Base-by-base conservation (phyloP, 2,113 vertebrate species). In the Podocnemis expansa region DNA sequence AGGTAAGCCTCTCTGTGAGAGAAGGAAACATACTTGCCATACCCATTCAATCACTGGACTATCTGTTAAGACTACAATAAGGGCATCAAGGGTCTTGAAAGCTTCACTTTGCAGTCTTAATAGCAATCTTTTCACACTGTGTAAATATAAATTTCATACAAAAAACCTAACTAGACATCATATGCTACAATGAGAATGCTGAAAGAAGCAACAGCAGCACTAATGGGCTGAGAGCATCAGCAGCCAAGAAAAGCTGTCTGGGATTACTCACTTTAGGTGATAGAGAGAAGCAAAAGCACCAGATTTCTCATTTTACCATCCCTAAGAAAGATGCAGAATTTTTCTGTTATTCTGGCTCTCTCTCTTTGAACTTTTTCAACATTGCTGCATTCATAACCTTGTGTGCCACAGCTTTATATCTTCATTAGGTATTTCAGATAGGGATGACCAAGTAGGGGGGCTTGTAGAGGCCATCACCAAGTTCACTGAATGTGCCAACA, bases 151-250 rank as follows among this genome's bases (percentile, higher is more conserved):
- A 51, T 51, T 51, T 51, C 51, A 51, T 3, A 27, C 8, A 27
- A 27, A 58, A 58, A 25, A 27, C 6, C 27, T 45, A 25, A 79
- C 80, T 88, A 87, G 70, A 84, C 0, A 0, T 52, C 56, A 84
- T 83, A 73, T 2, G 1, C 89, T 91, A 94, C 24, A 38, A n/a
- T 92, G 34, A 38, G 34, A n/a, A 38, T 17, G 21, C 6, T n/a
- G 38, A 24, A 75, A 75, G 11, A 43, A 75, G 22, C 41, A 43
- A 43, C 10, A 89, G 83, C 52, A 84, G 56, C 73, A 85, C 49
- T 89, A 43, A 76, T 84, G 84, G 92, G 88, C 92, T 96, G 95
- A 94, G 93, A 91, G 81, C 3, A 78, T 54, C 63, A 45, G 3
- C 80, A 80, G 58, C 38, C 49, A 89, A 93, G 38, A 95, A 93